Percentiles rank a stretch among this genome's conserved stretches.
phyloP scores from a whole-genome alignment of 2,113 vertebrate species.

The Tiliqua scincoides region DNA sequence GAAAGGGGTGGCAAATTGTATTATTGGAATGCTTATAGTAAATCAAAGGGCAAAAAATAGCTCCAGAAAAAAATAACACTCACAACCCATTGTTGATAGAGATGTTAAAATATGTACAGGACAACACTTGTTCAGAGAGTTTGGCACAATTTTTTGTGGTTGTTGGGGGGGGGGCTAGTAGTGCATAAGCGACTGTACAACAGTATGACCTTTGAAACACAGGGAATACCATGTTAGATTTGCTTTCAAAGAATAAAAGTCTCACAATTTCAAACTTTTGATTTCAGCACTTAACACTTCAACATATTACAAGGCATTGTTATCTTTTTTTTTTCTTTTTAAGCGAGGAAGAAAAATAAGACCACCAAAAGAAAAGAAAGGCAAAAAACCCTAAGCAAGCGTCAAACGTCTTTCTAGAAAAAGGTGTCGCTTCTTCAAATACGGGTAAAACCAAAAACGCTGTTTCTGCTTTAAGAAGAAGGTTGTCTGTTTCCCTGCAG shows the following conservation, averaged over 20 bases:
- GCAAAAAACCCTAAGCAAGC: conserved; percentile 66
- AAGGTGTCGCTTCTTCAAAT: conserved; percentile 90
- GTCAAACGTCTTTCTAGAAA: conserved; percentile 88
- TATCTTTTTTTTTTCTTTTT: conserved; percentile 53
- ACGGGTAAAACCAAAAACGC: conserved; percentile 92
- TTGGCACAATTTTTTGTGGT: conserved; percentile 92
- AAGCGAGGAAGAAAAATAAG: conserved; percentile 73
- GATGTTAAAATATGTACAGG: conserved; percentile 92
- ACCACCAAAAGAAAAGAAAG: neutral
- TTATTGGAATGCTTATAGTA: conserved; percentile 89
- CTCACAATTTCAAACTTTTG: conserved; percentile 77
- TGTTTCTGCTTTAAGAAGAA: conserved; percentile 91
- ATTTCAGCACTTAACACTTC: conserved; percentile 87
- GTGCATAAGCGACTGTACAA: conserved; percentile 97
- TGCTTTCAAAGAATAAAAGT: conserved; percentile 76
- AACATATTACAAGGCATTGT: conserved; percentile 84
- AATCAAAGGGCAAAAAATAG: conserved; percentile 81
- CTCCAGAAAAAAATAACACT: conserved; percentile 84
- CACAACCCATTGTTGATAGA: conserved; percentile 85
- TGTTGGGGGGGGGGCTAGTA: conserved; percentile 86
- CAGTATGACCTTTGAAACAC: conserved; percentile 84
- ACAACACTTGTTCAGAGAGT: conserved; percentile 91
- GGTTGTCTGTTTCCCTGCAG: conserved; percentile 87
- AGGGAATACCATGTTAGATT: conserved; percentile 80
- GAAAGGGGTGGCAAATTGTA: conserved; percentile 83